phyloP scores from a whole-genome alignment of 2,797 vertebrate genomes.

The Coregonus ussuriensis region DNA sequence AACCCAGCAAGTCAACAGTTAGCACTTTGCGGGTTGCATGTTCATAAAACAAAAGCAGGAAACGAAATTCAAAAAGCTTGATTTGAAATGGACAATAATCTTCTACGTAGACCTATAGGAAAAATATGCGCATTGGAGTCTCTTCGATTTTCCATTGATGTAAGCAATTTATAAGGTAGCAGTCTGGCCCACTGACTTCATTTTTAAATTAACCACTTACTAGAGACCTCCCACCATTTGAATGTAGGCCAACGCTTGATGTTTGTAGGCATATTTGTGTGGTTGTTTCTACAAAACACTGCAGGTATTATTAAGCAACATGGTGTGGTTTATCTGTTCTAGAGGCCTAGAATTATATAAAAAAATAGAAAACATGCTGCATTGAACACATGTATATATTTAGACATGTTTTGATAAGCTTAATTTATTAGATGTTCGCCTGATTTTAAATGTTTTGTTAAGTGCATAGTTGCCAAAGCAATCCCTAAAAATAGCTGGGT shows the following conservation, averaged over 20 bases:
- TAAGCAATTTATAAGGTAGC: neutral
- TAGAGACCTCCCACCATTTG: neutral
- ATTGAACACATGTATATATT: neutral
- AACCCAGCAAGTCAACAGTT: neutral
- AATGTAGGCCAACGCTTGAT: neutral
- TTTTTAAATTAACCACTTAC: neutral
- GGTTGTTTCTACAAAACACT: neutral
- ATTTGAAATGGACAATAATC: neutral
- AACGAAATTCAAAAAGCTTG: neutral
- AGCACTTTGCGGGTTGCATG: neutral
- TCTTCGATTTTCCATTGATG: neutral
- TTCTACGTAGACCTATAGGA: neutral
- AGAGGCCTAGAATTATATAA: neutral
- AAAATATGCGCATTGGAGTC: neutral
- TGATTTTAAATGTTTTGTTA: too few species aligned
- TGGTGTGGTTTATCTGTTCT: neutral
- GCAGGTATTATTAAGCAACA: neutral
- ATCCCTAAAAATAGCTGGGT: slow-evolving; percentile 32
- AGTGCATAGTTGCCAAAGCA: too few species aligned
- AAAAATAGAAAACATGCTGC: neutral
- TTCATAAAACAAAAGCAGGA: too few species aligned
- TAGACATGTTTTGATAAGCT: neutral
- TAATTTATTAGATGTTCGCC: neutral
- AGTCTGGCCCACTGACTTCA: neutral
- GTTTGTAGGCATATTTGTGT: neutral